Percentiles rank a stretch among this genome's conserved stretches.
phyloP scores from a whole-genome alignment of 2,888 invertebrate species.

The Hybos culiciformis region DNA sequence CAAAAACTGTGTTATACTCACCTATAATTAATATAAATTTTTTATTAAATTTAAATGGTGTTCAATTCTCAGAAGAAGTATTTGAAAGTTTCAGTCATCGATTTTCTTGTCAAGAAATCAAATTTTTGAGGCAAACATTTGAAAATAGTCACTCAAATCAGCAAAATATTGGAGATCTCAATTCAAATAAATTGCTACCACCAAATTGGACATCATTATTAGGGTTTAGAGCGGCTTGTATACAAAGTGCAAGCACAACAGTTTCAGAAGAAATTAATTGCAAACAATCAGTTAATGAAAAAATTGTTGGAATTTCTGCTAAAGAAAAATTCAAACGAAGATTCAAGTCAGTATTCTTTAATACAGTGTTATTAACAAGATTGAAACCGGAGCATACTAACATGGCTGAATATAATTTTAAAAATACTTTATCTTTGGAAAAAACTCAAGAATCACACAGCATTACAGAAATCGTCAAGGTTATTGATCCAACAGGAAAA shows the following conservation, averaged over 20 bases:
- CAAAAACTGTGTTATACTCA: background rate
- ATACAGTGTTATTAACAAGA: conserved; percentile 26
- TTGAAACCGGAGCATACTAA: conserved; percentile 20
- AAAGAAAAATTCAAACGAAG: conserved; percentile 23
- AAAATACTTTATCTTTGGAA: too few relatives aligned
- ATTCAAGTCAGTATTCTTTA: conserved; percentile 23
- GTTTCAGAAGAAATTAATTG: background rate
- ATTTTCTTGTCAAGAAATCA: background rate
- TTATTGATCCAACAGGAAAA: too few relatives aligned
- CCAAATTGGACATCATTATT: conserved; percentile 27
- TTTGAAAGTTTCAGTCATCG: background rate
- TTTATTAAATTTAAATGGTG: background rate
- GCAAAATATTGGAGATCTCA: background rate
- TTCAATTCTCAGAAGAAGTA: background rate
- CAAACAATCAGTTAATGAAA: background rate
- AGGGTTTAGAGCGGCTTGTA: conserved; percentile 27
- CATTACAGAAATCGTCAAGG: too few relatives aligned
- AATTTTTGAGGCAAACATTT: too few relatives aligned
- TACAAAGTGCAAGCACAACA: conserved; percentile 14
- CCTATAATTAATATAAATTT: background rate
- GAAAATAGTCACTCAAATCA: too few relatives aligned
- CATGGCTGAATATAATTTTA: too few relatives aligned
- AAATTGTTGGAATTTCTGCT: conserved; percentile 5
- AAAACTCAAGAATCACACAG: too few relatives aligned
- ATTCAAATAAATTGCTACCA: conserved; percentile 17